phyloP scores from a whole-genome alignment of 2,113 vertebrate species.

The Chelonoidis abingdonii region DNA sequence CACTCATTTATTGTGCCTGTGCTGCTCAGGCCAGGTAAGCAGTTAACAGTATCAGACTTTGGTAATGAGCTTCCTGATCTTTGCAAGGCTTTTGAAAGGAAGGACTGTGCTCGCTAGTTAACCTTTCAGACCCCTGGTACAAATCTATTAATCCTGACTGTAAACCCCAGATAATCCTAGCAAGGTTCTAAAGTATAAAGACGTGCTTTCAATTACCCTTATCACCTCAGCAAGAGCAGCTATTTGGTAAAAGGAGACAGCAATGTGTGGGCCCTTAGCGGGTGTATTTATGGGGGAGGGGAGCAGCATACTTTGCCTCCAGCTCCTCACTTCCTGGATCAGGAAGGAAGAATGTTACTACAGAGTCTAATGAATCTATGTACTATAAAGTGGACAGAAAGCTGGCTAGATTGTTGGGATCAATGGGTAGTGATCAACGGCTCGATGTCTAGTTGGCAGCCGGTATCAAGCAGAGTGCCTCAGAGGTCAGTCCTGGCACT shows the following conservation, averaged over 20 bases:
- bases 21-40: background rate
- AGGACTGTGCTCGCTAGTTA: background rate
- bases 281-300: background rate
- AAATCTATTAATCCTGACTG: background rate
- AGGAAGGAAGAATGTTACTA: background rate
- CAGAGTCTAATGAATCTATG: background rate
- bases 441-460: no score
- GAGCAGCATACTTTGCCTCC: background rate
- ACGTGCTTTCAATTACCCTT: background rate
- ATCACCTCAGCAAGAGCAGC: background rate
- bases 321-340: background rate
- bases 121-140: constrained; percentile 17
- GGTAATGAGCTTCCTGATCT: constrained; percentile 8
- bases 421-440: no score
- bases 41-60: background rate
- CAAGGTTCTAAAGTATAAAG: background rate
- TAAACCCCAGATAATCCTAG: constrained; percentile 5
- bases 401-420: no score
- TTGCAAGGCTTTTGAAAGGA: constrained; percentile 1
- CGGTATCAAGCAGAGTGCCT: no score
- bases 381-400: background rate
- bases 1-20: background rate
- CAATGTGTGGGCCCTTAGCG: background rate
- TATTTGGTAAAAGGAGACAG: background rate
- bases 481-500: no score